Percentiles rank a stretch among this genome's conserved stretches.
Conservation (phyloP, 2,113 vertebrate species). For the Vulpes ferrilata region DNA sequence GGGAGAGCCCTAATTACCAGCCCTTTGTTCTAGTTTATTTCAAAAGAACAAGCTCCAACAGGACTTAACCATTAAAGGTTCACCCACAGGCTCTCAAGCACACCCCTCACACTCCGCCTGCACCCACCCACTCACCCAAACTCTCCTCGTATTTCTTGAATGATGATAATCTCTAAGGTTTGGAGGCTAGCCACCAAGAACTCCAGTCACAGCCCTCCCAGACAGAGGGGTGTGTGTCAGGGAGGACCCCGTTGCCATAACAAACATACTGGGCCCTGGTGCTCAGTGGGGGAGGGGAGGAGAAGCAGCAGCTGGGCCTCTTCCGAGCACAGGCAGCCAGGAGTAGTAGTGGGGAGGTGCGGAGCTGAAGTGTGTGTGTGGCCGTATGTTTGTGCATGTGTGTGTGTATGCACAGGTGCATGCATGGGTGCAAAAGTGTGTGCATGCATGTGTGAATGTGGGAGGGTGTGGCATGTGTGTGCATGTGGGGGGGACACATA, state of each 20-base stretch:
- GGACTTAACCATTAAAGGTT: background rate
- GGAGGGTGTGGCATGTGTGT: too few species aligned
- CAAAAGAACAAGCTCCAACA: background rate
- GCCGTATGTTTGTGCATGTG: accelerated
- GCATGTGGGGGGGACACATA: too few species aligned
- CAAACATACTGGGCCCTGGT: background rate
- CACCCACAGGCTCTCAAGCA: background rate
- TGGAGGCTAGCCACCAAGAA: background rate
- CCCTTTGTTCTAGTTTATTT: conserved; percentile 25
- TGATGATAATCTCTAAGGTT: background rate
- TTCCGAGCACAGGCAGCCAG: background rate
- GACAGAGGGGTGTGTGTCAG: background rate
- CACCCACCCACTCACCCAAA: background rate
- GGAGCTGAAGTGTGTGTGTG: accelerated
- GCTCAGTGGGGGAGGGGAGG: background rate
- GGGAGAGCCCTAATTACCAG: background rate
- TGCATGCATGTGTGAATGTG: too few species aligned
- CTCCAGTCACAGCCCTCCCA: background rate
- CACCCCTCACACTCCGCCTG: background rate
- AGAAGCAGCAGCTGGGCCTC: background rate
- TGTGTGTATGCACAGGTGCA: too few species aligned
- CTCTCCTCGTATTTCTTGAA: background rate
- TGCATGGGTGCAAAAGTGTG: accelerated
- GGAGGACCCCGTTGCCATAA: background rate
- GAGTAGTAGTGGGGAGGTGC: background rate